Evolutionary conservation across 2,113 vertebrate species (phyloP).

Genomic region (Puma concolor): DNA sequence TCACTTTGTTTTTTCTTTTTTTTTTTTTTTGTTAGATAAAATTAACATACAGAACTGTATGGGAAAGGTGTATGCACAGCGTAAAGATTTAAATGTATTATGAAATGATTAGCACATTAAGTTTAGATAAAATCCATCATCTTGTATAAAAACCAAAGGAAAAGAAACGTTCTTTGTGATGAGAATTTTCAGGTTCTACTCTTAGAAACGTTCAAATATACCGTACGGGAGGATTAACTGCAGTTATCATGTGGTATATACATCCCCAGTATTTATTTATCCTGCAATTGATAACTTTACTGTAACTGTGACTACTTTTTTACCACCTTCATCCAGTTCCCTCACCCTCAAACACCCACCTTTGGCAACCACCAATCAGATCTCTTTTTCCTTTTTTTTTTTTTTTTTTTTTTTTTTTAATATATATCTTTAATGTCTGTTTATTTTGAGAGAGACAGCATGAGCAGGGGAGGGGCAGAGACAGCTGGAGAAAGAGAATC

Average conservation of each 20-base stretch:
- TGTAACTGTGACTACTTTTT: neutral
- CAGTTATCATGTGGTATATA: neutral
- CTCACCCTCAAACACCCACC: neutral
- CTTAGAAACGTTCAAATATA: neutral
- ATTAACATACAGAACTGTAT: neutral
- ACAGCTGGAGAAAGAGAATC: too few species aligned
- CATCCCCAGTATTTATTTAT: neutral
- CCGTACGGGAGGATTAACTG: neutral
- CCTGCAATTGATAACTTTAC: neutral
- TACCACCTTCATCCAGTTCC: neutral
- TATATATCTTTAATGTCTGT: neutral
- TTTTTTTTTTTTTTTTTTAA: neutral
- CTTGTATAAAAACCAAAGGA: neutral
- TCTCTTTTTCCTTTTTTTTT: neutral
- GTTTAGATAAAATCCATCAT: neutral
- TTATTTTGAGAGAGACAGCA: too few species aligned
- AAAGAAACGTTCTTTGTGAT: neutral
- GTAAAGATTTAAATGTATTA: neutral
- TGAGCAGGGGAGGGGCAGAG: too few species aligned
- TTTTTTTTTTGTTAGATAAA: neutral
- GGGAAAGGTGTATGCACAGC: neutral
- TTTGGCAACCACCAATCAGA: neutral
- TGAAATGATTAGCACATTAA: neutral
- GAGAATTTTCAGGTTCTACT: neutral
- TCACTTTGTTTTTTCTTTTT: neutral